Conservation (phyloP, 2,888 invertebrate genomes). For the Cinara cedri region DNA sequence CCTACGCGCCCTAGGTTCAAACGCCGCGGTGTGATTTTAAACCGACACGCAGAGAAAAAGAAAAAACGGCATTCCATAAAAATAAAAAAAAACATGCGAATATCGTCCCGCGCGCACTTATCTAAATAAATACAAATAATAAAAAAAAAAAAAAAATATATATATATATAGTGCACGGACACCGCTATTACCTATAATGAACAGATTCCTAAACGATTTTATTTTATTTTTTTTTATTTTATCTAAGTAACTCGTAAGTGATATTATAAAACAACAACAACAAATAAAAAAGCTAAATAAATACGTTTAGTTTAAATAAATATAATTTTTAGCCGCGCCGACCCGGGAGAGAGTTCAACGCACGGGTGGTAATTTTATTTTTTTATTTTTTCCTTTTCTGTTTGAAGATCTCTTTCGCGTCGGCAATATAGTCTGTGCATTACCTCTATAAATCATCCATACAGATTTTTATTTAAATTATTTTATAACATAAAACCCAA, state of each 20-base stretch:
- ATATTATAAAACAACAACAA: neutral
- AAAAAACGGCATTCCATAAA: too few relatives aligned
- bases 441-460: neutral
- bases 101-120: too few relatives aligned
- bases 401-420: slow-evolving; percentile 23
- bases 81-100: too few relatives aligned
- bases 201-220: slow-evolving; percentile 28
- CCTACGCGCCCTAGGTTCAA: too few relatives aligned
- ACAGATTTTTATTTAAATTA: neutral
- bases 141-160: too few relatives aligned
- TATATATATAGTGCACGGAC: neutral
- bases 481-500: too few relatives aligned
- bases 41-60: too few relatives aligned
- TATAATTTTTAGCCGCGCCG: neutral
- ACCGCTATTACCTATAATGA: slow-evolving; percentile 19
- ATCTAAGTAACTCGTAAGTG: slow-evolving; percentile 7
- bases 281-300: neutral
- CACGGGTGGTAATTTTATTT: slow-evolving; percentile 4
- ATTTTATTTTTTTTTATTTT: neutral
- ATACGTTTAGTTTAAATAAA: neutral
- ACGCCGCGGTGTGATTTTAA: too few relatives aligned
- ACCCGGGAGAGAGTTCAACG: slow-evolving; percentile 10
- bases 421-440: slow-evolving; percentile 16
- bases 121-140: too few relatives aligned
- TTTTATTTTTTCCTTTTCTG: neutral